A percentile compares a stretch with the other conserved stretches of the same genome.
phyloP scores from a whole-genome alignment of 1,140 invertebrate species.

The Stegodyphus dumicola region DNA sequence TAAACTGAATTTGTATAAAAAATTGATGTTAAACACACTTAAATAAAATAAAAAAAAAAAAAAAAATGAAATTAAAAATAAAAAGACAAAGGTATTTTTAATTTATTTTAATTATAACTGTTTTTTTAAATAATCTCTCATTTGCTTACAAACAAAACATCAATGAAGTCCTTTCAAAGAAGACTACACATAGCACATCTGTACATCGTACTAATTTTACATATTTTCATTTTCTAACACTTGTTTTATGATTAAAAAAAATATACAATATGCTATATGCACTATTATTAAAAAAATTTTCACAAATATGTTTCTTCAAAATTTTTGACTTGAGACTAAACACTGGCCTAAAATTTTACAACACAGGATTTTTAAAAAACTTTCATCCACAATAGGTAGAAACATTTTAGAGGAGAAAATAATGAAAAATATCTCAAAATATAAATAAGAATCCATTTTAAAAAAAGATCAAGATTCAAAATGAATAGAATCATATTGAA shows the following conservation, averaged over 20 bases:
- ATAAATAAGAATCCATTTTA: too few species aligned
- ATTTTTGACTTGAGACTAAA: too few species aligned
- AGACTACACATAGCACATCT: constrained; percentile 25
- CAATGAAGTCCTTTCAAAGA: neutral
- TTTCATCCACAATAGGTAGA: too few species aligned
- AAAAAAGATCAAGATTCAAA: too few species aligned
- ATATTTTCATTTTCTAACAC: neutral
- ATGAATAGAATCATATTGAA: too few species aligned
- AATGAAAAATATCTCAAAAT: too few species aligned
- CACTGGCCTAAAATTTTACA: too few species aligned
- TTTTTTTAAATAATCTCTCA: constrained; percentile 58
- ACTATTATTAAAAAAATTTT: too few species aligned
- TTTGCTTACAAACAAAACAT: constrained; percentile 48
- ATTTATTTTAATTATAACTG: constrained; percentile 23
- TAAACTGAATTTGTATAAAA: too few species aligned
- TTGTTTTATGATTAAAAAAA: neutral
- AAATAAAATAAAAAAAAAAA: too few species aligned
- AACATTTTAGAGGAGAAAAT: too few species aligned
- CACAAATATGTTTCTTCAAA: neutral
- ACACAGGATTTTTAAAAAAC: too few species aligned
- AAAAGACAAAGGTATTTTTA: neutral
- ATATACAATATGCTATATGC: neutral
- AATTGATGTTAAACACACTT: neutral
- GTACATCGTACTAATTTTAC: constrained; percentile 27
- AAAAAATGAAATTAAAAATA: neutral